These are phyloP conservation scores for Cerastis rubricosa DNA, from an alignment of 2,888 invertebrate species.

Conservation along the genomic window DNA sequence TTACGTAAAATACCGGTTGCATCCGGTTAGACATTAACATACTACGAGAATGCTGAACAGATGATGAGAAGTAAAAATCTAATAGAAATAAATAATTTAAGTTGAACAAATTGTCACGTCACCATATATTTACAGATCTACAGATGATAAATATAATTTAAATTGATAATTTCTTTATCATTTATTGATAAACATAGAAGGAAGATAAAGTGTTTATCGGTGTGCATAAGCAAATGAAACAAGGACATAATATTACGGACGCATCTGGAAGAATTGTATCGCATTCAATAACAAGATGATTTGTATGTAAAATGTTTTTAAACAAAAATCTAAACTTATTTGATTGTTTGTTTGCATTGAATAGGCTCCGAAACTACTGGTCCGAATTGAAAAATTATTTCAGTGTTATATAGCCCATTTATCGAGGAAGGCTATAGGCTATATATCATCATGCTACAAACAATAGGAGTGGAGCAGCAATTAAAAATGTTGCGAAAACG, in stretches of 20 bases:
- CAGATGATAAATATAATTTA: neutral
- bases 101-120: neutral
- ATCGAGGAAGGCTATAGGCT: too few relatives aligned
- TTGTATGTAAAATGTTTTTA: neutral
- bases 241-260: neutral
- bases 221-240: neutral
- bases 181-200: neutral
- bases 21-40: neutral
- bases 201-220: neutral
- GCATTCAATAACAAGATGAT: neutral
- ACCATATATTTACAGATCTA: neutral
- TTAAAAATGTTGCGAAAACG: too few relatives aligned
- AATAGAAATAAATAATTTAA: neutral
- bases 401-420: too few relatives aligned
- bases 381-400: too few relatives aligned
- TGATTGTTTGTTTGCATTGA: too few relatives aligned
- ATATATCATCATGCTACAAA: too few relatives aligned
- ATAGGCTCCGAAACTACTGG: too few relatives aligned
- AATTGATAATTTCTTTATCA: neutral
- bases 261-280: neutral
- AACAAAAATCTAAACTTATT: too few relatives aligned
- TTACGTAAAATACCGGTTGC: too few relatives aligned
- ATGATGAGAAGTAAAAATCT: neutral
- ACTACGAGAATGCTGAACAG: neutral
- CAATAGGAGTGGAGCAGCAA: too few relatives aligned